Percentiles rank a stretch among this genome's conserved stretches.
phyloP scores from a whole-genome alignment of 2,113 vertebrate genomes.

The Geococcyx californianus region DNA sequence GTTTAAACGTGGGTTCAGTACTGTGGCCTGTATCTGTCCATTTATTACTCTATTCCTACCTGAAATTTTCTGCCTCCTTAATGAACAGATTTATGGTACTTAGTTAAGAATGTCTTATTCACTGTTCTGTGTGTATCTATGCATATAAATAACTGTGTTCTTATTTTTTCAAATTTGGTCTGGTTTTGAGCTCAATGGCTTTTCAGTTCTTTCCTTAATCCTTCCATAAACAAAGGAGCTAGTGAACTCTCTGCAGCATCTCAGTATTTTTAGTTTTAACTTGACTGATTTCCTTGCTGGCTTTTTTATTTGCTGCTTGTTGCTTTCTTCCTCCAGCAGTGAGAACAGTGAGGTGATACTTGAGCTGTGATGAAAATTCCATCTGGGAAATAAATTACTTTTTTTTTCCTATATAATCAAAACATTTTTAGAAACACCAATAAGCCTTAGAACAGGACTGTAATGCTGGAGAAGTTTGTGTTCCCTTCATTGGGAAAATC shows the following conservation, averaged over 20 bases:
- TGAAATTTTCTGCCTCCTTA: not conserved
- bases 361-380: conserved; percentile 22
- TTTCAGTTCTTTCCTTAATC: not conserved
- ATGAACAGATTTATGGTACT: conserved; percentile 13
- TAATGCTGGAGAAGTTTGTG: not conserved
- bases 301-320: conserved; percentile 47
- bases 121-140: not conserved
- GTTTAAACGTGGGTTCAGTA: not conserved
- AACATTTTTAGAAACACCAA: not conserved
- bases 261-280: conserved; percentile 21
- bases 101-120: not conserved
- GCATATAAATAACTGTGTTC: conserved; percentile 23
- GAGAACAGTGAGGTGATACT: conserved; percentile 35
- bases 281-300: conserved; percentile 20
- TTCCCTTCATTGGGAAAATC: not conserved
- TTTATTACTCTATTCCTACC: not conserved
- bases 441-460: not conserved
- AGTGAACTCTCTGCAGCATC: conserved; percentile 1
- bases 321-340: conserved; percentile 39
- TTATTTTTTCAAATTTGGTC: conserved; percentile 18
- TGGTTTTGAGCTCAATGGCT: conserved; percentile 4
- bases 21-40: not conserved
- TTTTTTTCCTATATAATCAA: not conserved
- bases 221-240: not conserved
- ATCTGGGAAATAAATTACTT: not conserved